phyloP scores from a whole-genome alignment of 2,113 vertebrate species.

The Aptenodytes patagonicus region DNA sequence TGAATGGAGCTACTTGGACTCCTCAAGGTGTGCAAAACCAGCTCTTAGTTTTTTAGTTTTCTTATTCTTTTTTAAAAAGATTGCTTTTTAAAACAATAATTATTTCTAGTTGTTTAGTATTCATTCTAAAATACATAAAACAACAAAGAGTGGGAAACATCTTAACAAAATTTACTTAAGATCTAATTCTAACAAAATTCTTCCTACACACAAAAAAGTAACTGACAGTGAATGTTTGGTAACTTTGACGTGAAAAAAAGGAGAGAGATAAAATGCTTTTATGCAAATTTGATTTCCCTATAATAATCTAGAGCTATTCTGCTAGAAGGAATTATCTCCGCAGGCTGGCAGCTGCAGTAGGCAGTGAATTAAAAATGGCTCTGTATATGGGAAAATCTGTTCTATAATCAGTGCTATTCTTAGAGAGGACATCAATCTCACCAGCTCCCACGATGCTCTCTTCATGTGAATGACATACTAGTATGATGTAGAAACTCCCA shows the following conservation, averaged over 20 bases:
- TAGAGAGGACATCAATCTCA: conserved; percentile 79
- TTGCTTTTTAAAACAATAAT: neutral
- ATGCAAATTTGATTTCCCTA: conserved; percentile 85
- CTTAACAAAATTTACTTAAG: conserved; percentile 20
- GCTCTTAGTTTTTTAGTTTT: neutral
- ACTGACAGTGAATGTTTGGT: conserved; percentile 73
- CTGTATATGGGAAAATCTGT: conserved; percentile 82
- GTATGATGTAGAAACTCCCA: conserved; percentile 73
- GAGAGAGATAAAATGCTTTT: conserved; percentile 74
- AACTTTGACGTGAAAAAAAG: conserved; percentile 64
- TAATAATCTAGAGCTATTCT: conserved; percentile 85
- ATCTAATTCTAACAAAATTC: conserved; percentile 43
- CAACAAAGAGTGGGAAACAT: neutral
- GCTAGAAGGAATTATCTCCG: conserved; percentile 83
- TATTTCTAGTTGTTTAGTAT: neutral
- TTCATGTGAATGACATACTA: conserved; percentile 69
- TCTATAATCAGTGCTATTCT: conserved; percentile 84
- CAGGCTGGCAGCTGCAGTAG: conserved; percentile 83
- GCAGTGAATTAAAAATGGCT: conserved; percentile 88
- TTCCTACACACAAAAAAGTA: conserved; percentile 48
- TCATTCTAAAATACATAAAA: neutral
- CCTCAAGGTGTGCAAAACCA: neutral
- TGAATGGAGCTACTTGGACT: neutral
- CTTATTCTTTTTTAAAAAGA: neutral
- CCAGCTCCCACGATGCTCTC: conserved; percentile 69